Percentiles rank a stretch among this genome's conserved stretches.
Evolutionary conservation across 2,113 vertebrate genomes (phyloP).

Genomic region (Abramis brama): DNA sequence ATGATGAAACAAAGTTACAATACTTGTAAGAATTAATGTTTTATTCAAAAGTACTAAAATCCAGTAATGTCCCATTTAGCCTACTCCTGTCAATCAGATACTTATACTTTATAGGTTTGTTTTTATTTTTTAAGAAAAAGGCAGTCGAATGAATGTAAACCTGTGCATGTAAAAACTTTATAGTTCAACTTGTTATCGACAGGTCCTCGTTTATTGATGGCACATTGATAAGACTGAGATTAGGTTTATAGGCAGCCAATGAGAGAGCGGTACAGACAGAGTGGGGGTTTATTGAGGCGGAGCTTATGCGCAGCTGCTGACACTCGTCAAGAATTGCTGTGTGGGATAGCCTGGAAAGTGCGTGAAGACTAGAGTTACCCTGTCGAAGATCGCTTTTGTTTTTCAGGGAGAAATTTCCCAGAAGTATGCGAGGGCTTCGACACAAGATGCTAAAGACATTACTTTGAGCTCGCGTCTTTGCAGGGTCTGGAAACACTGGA

Average conservation of each 20-base stretch:
- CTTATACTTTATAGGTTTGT: background rate
- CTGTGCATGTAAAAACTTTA: background rate
- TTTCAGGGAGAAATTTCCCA: conserved; percentile 27
- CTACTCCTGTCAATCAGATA: no score
- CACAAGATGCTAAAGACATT: conserved; percentile 16
- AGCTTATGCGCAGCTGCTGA: conserved; percentile 62
- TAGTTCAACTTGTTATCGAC: background rate
- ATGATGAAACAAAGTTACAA: background rate
- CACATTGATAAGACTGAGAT: conserved; percentile 38
- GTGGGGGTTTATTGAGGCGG: conserved; percentile 42
- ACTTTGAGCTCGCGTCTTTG: conserved; percentile 10
- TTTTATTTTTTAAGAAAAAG: background rate
- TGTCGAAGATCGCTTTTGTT: conserved; percentile 23
- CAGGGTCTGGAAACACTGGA: conserved; percentile 2
- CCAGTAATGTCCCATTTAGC: background rate
- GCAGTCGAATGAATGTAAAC: background rate
- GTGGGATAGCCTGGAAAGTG: conserved; percentile 37
- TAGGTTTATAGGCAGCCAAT: conserved; percentile 26
- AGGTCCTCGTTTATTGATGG: background rate
- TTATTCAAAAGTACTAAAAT: background rate
- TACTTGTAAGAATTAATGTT: no score
- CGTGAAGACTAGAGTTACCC: conserved; percentile 34
- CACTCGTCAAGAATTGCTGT: conserved; percentile 56
- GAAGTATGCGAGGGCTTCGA: background rate
- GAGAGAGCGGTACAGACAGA: background rate